phyloP scores from a whole-genome alignment of 2,797 vertebrate genomes.

The Botia kubotai region DNA sequence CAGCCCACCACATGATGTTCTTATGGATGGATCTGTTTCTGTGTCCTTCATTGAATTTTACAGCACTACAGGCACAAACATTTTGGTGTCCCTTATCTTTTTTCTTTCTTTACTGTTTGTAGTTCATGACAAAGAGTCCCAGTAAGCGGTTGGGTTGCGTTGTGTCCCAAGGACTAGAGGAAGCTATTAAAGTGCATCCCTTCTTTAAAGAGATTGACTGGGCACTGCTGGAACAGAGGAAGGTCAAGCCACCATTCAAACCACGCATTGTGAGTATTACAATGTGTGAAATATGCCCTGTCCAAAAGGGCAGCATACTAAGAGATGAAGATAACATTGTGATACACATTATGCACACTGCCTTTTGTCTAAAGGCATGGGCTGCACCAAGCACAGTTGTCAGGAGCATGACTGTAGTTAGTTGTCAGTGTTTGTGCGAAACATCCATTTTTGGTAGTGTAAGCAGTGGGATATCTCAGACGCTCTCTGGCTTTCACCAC shows the following conservation, averaged over 20 bases:
- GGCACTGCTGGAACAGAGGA: conserved; percentile 92
- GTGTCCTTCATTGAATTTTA: background rate
- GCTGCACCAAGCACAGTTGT: background rate
- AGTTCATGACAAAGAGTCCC: conserved; percentile 99
- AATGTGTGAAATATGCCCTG: background rate
- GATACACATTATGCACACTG: too few relatives aligned
- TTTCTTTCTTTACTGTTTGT: conserved; percentile 37
- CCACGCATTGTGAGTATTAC: conserved; percentile 91
- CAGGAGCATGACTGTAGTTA: background rate
- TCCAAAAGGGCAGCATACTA: too few relatives aligned
- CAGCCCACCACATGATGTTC: background rate
- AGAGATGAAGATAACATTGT: too few relatives aligned
- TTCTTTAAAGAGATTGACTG: conserved; percentile 99
- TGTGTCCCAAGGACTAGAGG: conserved; percentile 87
- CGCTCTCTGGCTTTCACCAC: conserved; percentile 1
- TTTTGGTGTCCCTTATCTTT: conserved; percentile 3
- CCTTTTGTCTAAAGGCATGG: too few relatives aligned
- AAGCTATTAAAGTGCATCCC: conserved; percentile 91
- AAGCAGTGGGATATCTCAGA: background rate
- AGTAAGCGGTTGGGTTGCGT: conserved; percentile 95
- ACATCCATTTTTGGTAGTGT: conserved; percentile 20
- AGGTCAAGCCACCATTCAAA: conserved; percentile 94
- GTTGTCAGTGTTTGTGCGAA: conserved; percentile 17
- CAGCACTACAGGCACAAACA: background rate
- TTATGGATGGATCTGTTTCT: background rate